A percentile compares a stretch with the other conserved stretches of the same genome.
phyloP scores from a whole-genome alignment of 2,113 vertebrate species.

The Oreochromis aureus region DNA sequence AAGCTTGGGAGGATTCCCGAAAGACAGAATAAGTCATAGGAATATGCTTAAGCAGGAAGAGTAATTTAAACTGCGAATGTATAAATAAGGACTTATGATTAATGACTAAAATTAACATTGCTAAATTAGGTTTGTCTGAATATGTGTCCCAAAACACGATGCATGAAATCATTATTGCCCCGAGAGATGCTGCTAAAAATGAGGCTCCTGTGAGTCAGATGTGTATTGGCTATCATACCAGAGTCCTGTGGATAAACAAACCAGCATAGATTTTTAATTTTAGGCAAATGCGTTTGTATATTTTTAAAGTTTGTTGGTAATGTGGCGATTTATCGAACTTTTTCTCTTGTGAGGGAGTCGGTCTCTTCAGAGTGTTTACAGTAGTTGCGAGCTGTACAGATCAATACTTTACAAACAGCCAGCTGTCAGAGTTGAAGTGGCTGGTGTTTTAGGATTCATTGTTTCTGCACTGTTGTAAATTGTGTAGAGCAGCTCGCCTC shows the following conservation, averaged over 20 bases:
- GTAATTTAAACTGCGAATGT: neutral
- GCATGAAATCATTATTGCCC: slow-evolving; percentile 7
- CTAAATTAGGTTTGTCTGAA: neutral
- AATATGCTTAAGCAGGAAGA: neutral
- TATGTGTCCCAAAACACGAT: slow-evolving; percentile 7
- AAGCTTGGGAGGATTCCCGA: neutral
- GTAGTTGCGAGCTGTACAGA: neutral
- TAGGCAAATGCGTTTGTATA: neutral
- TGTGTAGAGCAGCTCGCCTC: neutral
- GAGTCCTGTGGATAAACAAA: neutral
- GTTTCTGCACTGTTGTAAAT: slow-evolving; percentile 4
- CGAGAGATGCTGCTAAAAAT: neutral
- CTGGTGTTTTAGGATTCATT: neutral
- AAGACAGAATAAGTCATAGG: neutral
- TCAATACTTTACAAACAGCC: neutral
- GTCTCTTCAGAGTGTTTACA: neutral
- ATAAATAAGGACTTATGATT: neutral
- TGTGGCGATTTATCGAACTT: neutral
- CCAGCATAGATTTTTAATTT: neutral
- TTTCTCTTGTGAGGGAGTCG: neutral
- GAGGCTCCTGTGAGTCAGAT: neutral
- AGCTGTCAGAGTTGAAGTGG: neutral
- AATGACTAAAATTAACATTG: neutral
- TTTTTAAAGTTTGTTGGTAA: neutral
- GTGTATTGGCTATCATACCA: neutral